These are phyloP conservation scores for Polia nebulosa DNA, from an alignment of 2,888 invertebrate genomes.

Conservation along the genomic window DNA sequence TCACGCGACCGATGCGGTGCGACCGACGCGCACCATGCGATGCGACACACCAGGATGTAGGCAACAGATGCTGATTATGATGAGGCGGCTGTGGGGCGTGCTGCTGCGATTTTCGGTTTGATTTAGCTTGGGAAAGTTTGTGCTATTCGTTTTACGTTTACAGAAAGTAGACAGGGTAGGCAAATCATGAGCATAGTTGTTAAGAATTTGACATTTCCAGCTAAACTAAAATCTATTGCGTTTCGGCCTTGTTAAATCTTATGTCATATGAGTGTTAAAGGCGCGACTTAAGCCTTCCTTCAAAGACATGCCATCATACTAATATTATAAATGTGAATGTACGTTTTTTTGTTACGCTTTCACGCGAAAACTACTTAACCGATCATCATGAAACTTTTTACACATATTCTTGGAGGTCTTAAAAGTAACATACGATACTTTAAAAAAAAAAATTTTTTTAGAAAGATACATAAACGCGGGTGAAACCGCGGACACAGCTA, in stretches of 20 bases:
- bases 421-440: too few species aligned
- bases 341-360: too few species aligned
- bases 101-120: constrained; percentile 18
- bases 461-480: too few species aligned
- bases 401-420: background rate
- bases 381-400: too few species aligned
- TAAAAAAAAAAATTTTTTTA: too few species aligned
- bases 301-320: background rate
- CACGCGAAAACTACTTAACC: too few species aligned
- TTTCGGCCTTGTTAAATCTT: background rate
- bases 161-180: too few species aligned
- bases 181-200: background rate
- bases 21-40: constrained; percentile 54
- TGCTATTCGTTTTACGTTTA: constrained; percentile 1
- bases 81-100: constrained; percentile 39
- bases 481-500: too few species aligned
- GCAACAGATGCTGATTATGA: constrained; percentile 66
- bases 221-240: background rate
- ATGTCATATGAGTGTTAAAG: background rate
- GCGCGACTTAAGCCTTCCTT: background rate
- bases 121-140: constrained; percentile 26
- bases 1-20: constrained; percentile 45
- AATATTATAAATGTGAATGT: too few species aligned
- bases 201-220: background rate
- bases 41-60: constrained; percentile 50